phyloP scores from a whole-genome alignment of 2,888 invertebrate genomes.

The Sphaerophoria taeniata region DNA sequence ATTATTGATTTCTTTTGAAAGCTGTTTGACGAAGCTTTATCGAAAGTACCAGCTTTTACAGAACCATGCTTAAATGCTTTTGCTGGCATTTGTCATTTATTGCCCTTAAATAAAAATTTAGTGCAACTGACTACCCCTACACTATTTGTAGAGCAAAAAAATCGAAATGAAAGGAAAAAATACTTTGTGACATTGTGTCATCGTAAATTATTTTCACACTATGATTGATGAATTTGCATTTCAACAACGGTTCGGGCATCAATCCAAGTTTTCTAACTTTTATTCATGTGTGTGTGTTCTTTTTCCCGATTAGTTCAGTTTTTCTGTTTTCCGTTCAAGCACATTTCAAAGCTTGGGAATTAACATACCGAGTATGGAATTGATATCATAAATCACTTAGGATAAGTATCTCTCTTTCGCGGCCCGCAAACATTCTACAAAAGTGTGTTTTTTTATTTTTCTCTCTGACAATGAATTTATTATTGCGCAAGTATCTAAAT shows the following conservation, averaged over 20 bases:
- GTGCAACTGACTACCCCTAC: not conserved
- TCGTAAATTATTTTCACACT: conserved; percentile 67
- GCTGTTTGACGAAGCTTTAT: too few species aligned
- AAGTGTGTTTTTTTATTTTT: not conserved
- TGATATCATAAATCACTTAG: conserved; percentile 57
- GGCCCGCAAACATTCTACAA: not conserved
- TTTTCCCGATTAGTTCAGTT: not conserved
- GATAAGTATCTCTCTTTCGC: conserved; percentile 38
- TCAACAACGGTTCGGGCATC: conserved; percentile 31
- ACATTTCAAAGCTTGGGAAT: conserved; percentile 43
- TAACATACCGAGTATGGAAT: conserved; percentile 55
- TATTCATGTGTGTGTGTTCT: not conserved
- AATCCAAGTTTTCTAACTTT: conserved; percentile 26
- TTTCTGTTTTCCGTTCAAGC: not conserved
- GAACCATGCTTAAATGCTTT: too few species aligned
- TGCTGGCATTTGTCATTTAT: not conserved
- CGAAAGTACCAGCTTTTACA: too few species aligned
- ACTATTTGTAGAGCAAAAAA: not conserved
- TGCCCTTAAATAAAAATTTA: not conserved
- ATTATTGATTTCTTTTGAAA: too few species aligned
- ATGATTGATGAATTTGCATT: conserved; percentile 68
- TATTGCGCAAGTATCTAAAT: conserved; percentile 1
- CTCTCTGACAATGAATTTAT: conserved; percentile 34
- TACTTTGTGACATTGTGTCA: conserved; percentile 12
- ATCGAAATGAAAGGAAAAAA: not conserved